Conservation (phyloP, 2,113 vertebrate genomes). For the Platycercus adscitus region DNA sequence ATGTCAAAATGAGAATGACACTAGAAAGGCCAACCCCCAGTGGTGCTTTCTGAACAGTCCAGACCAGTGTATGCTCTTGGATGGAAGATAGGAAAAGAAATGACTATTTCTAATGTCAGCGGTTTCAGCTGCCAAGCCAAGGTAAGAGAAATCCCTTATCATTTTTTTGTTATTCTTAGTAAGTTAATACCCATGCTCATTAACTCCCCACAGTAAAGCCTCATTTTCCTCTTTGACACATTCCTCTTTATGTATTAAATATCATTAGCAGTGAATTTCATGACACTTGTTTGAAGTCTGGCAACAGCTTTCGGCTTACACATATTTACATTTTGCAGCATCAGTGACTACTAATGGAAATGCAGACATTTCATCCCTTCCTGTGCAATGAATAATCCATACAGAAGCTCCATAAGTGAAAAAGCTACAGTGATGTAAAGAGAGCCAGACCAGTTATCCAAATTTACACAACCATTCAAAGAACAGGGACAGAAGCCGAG, state of each 20-base stretch:
- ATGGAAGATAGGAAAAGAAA: not conserved
- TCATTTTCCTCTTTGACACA: not conserved
- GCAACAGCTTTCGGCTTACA: constrained; percentile 10
- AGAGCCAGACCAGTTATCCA: not conserved
- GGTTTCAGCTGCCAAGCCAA: not conserved
- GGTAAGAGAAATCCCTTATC: not conserved
- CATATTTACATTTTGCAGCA: constrained; percentile 28
- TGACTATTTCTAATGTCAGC: not conserved
- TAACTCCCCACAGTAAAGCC: constrained; percentile 9
- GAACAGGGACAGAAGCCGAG: not conserved
- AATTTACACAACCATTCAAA: not conserved
- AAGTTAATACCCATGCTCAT: not conserved
- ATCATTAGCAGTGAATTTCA: constrained; percentile 11
- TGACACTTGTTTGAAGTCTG: constrained; percentile 17
- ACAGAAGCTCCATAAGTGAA: not conserved
- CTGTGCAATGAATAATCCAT: not conserved
- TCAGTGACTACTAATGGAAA: not conserved
- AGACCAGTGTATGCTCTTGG: not conserved
- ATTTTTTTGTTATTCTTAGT: not conserved
- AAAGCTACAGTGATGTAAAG: not conserved
- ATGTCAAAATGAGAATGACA: not conserved
- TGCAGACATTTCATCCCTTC: not conserved
- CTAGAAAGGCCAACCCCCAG: not conserved
- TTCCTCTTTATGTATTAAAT: not conserved
- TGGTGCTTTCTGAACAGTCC: not conserved